These are phyloP conservation scores for Lochmaea crataegi DNA, from an alignment of 2,888 invertebrate genomes.

Conservation along the genomic window DNA sequence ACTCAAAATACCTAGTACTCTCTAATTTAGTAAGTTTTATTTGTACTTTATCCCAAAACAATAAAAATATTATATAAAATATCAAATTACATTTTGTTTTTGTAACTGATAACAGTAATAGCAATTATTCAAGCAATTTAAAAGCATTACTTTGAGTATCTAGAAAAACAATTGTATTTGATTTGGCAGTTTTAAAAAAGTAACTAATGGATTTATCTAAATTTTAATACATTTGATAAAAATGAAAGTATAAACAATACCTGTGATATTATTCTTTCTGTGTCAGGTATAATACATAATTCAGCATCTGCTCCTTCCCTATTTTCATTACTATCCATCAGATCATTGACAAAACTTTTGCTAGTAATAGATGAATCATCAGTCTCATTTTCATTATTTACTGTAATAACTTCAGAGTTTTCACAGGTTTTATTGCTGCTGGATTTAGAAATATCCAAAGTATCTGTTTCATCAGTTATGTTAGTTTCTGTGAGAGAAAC, in stretches of 20 bases:
- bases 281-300: conserved; percentile 76
- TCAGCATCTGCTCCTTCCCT: conserved; percentile 74
- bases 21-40: too few species aligned
- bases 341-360: conserved; percentile 45
- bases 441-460: conserved; percentile 18
- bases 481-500: conserved; percentile 30
- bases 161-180: too few species aligned
- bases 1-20: too few species aligned
- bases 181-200: too few species aligned
- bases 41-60: too few species aligned
- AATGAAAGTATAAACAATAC: conserved; percentile 38
- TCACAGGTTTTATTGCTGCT: conserved; percentile 42
- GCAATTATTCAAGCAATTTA: too few species aligned
- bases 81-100: too few species aligned
- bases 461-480: conserved; percentile 39
- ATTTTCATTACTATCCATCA: conserved; percentile 54
- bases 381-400: conserved; percentile 51
- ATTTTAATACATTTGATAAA: too few species aligned
- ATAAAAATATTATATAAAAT: too few species aligned
- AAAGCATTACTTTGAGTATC: too few species aligned
- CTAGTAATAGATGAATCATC: conserved; percentile 20
- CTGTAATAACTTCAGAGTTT: conserved; percentile 54
- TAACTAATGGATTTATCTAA: too few species aligned
- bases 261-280: conserved; percentile 75
- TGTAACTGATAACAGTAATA: too few species aligned